Evolutionary conservation across 2,888 invertebrate species (phyloP).

Genomic region (Fragum fragum): DNA sequence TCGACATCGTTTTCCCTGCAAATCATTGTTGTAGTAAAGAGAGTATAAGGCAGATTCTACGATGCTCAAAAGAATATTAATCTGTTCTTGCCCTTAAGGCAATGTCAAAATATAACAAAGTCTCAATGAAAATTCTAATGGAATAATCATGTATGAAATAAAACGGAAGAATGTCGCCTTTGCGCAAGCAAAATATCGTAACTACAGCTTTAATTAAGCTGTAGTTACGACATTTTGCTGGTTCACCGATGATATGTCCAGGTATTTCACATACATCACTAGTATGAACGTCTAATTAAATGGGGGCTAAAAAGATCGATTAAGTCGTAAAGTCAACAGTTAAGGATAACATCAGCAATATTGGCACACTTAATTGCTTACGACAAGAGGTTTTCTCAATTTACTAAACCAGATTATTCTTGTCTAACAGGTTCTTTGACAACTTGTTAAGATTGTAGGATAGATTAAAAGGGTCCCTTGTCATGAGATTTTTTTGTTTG

Average conservation of each 20-base stretch:
- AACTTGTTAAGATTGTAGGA: not conserved
- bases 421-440: conserved; percentile 5
- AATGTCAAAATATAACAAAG: not conserved
- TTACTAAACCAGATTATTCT: conserved; percentile 1
- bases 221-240: no score
- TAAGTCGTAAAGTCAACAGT: conserved; percentile 9
- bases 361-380: conserved; percentile 13
- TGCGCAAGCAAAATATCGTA: no score
- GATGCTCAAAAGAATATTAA: no score
- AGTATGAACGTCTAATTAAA: not conserved
- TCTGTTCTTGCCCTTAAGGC: no score
- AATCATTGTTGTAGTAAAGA: no score
- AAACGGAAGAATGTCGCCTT: not conserved
- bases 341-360: conserved; percentile 8
- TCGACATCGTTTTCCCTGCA: no score
- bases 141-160: not conserved
- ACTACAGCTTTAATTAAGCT: no score
- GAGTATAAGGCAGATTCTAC: no score
- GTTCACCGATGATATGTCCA: not conserved
- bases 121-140: not conserved
- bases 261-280: not conserved
- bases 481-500: no score
- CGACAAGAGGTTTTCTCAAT: not conserved
- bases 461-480: no score
- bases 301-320: not conserved